Base-by-base conservation (phyloP, 2,113 vertebrate genomes). In the Trematomus loennbergii region DNA sequence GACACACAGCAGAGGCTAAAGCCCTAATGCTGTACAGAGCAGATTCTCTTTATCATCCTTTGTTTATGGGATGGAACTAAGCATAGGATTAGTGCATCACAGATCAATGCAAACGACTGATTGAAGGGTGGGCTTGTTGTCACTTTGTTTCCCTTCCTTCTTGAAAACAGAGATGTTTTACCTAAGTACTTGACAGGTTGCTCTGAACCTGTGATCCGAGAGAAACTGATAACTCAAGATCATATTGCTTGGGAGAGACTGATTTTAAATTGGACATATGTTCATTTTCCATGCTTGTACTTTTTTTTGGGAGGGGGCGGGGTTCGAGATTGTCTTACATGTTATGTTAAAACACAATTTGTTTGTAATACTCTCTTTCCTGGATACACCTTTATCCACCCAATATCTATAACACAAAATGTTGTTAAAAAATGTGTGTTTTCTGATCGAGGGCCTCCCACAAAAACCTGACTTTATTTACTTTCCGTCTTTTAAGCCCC, bases 1-100 rank as follows among this genome's bases (percentile, higher is more conserved):
- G 85, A 86, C 7, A 46, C 77, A 81, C 71, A 83, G 72, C 89
- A 85, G 83, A 90, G 43, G 70, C 82, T 85, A 17, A 65, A 81
- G 62, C 72, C 36, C 73, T 82, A 76, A 82, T 81, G 78, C 84
- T 45, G 5, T 11, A 77, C 73, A 61, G 68, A 81, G 82, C 86
- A 87, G 52, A 71, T 85, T 88, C 83, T 73, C 52, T 69, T 82
- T 67, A 72, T 84, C 75, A 58, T 73, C 67, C 54, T 0, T 2
- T 75, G 65, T 81, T 78, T 33, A 59, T 77, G 61, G 55, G 55
- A 50, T 66, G 50, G 72, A 85, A 29, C 33, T 59, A 76, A 82
- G 59, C 50, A 62, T 63, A 76, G 25, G 18, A 40, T 75, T 45
- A 50, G 58, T 53, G 63, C 78, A 58, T 73, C 59, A n/a, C 4